Evolutionary conservation across 2,113 vertebrate genomes (phyloP).

Genomic region (human): GRCh38 chr6:14673001-14673500

Average conservation of each 20-base stretch:
- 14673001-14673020: background rate
- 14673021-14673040: background rate
- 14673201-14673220: background rate
- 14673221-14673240: background rate
- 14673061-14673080: background rate
- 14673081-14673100: background rate
- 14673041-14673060: background rate
- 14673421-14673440: background rate
- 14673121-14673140: background rate
- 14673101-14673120: background rate
- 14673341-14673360: background rate
- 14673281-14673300: background rate
- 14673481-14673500: background rate
- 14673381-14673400: background rate
- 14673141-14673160: background rate
- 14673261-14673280: background rate
- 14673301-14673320: background rate
- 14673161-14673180: background rate
- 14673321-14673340: background rate
- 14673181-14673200: accelerated
- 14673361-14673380: background rate
- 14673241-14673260: background rate
- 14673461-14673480: background rate
- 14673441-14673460: background rate
- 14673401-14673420: background rate